Percentiles rank a stretch among this genome's conserved stretches.
phyloP scores from a whole-genome alignment of 2,113 vertebrate genomes.

The Menura novaehollandiae region DNA sequence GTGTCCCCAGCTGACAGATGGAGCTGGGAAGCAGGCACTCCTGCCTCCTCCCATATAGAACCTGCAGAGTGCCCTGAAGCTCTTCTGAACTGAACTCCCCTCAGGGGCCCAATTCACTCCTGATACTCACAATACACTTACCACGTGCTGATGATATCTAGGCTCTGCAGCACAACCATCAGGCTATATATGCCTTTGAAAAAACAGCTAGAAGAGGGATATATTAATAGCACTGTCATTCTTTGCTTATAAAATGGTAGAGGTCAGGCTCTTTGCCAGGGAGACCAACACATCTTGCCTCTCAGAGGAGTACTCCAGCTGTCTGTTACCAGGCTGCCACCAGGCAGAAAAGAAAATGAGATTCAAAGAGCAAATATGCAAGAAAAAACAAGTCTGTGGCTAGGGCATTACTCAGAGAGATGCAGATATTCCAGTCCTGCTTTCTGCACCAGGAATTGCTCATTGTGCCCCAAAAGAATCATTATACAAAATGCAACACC shows the following conservation, averaged over 20 bases:
- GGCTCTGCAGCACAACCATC: background rate
- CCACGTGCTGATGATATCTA: background rate
- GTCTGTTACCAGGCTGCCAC: conserved; percentile 34
- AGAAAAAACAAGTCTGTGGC: background rate
- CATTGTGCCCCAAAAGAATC: background rate
- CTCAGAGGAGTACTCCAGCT: conserved; percentile 41
- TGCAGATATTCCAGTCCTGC: background rate
- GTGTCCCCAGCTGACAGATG: background rate
- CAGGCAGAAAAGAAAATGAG: conserved; percentile 18
- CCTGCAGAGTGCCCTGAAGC: background rate
- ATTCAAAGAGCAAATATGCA: background rate
- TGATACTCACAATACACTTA: background rate
- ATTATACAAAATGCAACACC: background rate
- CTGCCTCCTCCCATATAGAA: background rate
- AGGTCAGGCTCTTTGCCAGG: conserved; percentile 48
- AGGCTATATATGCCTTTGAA: background rate
- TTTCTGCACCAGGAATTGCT: background rate
- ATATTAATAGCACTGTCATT: conserved; percentile 42
- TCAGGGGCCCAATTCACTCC: background rate
- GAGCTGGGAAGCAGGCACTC: background rate
- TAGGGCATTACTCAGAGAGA: background rate
- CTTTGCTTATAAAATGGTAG: conserved; percentile 19
- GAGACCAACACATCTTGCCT: background rate
- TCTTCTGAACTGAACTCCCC: background rate
- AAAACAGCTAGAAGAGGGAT: background rate